phyloP scores from a whole-genome alignment of 92 coral and sea anemone genomes.

The Palythoa caribaeorum region DNA sequence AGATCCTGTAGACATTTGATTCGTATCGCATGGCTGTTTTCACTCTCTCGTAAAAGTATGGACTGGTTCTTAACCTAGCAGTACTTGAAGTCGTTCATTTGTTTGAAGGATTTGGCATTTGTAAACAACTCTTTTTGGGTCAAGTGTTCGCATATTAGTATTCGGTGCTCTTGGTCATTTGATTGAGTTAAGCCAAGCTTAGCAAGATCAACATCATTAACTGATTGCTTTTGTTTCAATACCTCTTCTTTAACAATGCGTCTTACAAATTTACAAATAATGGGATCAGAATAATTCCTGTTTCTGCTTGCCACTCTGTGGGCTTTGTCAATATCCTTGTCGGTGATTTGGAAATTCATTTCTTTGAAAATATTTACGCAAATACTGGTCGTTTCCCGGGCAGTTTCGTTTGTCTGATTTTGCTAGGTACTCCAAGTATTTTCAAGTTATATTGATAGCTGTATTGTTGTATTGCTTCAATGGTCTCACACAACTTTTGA shows the following conservation, averaged over 20 bases:
- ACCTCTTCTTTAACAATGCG: background rate
- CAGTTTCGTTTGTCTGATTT: background rate
- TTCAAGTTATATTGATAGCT: constrained; percentile 16
- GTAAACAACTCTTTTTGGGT: background rate
- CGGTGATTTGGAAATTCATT: background rate
- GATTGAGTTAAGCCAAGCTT: background rate
- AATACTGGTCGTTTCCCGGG: background rate
- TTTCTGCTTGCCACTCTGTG: constrained; percentile 15
- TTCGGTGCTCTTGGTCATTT: background rate
- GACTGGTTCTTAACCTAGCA: background rate
- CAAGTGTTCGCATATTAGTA: background rate
- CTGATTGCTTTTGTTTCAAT: no score
- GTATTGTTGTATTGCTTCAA: background rate
- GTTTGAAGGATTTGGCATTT: background rate
- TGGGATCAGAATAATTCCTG: background rate
- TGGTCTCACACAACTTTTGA: no score
- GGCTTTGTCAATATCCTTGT: background rate
- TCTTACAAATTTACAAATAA: background rate
- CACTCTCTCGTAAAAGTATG: background rate
- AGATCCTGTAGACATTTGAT: background rate
- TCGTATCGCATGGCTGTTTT: background rate
- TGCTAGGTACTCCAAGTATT: constrained; percentile 1
- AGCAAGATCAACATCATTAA: no score
- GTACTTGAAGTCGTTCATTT: background rate
- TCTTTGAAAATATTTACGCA: background rate